Conservation (phyloP, 2,113 vertebrate genomes). For the Eublepharis macularius region DNA sequence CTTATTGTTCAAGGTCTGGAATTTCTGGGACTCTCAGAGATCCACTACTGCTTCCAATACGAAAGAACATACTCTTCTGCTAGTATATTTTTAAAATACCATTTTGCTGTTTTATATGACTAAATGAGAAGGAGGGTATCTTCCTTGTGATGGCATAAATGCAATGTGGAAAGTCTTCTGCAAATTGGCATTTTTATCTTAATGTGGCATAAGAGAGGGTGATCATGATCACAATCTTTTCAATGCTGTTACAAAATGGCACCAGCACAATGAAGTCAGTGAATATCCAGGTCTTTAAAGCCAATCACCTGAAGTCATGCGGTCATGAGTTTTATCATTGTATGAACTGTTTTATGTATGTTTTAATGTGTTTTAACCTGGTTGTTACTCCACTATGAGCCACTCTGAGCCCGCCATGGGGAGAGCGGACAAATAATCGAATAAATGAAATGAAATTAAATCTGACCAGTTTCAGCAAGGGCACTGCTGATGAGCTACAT, state of each 20-base stretch:
- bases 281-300: neutral
- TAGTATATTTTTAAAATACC: neutral
- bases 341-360: too few relatives aligned
- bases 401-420: too few relatives aligned
- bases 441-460: too few relatives aligned
- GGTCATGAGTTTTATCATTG: too few relatives aligned
- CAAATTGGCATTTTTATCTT: neutral
- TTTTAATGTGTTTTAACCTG: too few relatives aligned
- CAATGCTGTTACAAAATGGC: neutral
- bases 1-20: neutral
- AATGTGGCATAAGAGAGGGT: too few relatives aligned
- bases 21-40: neutral
- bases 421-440: too few relatives aligned
- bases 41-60: neutral
- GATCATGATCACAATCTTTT: neutral
- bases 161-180: neutral
- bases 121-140: neutral
- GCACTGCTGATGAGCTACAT: neutral
- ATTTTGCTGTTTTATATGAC: neutral
- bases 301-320: neutral
- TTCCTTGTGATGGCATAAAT: neutral
- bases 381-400: too few relatives aligned
- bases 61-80: neutral
- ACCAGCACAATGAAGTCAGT: neutral
- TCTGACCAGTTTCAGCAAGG: neutral